Evolutionary conservation across 2,888 invertebrate genomes (phyloP).

Genomic region (Dasysyrphus albostriatus): DNA sequence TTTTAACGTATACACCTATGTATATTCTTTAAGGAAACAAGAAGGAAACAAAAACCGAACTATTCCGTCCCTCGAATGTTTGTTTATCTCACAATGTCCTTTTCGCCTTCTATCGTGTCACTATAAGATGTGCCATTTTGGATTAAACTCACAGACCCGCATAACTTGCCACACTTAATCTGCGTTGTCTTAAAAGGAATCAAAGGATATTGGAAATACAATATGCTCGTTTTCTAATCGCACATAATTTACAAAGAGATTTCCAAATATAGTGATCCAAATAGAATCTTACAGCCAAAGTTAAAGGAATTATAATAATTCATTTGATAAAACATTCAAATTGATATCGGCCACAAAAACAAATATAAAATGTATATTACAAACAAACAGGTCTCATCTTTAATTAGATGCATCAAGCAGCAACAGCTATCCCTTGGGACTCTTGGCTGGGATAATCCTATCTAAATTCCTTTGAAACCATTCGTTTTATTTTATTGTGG

Average conservation of each 20-base stretch:
- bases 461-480: constrained; percentile 43
- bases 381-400: constrained; percentile 43
- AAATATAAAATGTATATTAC: not conserved
- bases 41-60: constrained; percentile 45
- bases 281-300: constrained; percentile 15
- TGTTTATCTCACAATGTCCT: constrained; percentile 50
- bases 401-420: constrained; percentile 54
- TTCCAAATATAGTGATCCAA: not conserved
- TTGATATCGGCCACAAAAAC: constrained; percentile 29
- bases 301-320: constrained; percentile 44
- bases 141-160: constrained; percentile 35
- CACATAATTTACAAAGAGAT: constrained; percentile 33
- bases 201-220: constrained; percentile 14
- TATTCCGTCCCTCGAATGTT: constrained; percentile 31
- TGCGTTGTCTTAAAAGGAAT: constrained; percentile 20
- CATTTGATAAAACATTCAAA: constrained; percentile 43
- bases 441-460: constrained; percentile 28
- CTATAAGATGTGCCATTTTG: constrained; percentile 47
- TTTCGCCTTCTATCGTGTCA: constrained; percentile 32
- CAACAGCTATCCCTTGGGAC: constrained; percentile 21
- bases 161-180: constrained; percentile 36
- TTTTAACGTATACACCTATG: not conserved
- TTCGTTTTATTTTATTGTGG: constrained; percentile 30
- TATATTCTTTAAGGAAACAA: not conserved
- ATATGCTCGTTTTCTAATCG: constrained; percentile 37